A percentile compares a stretch with the other conserved stretches of the same genome.
These are phyloP conservation scores for Steromphala cineraria DNA, from an alignment of 2,888 invertebrate species.

Conservation along the genomic window DNA sequence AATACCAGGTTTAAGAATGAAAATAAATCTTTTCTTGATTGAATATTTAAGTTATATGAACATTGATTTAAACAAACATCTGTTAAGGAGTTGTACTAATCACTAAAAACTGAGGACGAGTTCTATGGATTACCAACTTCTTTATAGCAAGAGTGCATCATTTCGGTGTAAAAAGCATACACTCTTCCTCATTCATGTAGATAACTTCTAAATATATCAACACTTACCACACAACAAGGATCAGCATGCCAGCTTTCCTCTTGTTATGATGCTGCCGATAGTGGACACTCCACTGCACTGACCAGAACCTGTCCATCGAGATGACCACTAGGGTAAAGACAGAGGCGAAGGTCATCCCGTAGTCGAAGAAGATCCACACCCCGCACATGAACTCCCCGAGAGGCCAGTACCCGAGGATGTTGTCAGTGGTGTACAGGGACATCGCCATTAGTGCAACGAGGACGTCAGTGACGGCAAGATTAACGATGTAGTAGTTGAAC, in stretches of 20 bases:
- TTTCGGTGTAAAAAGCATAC: too few relatives aligned
- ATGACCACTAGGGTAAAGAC: slow-evolving; percentile 73
- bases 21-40: too few relatives aligned
- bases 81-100: too few relatives aligned
- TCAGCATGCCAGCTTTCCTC: slow-evolving; percentile 47
- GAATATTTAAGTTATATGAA: too few relatives aligned
- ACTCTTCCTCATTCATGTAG: too few relatives aligned
- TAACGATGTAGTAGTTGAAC: slow-evolving; percentile 67
- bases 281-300: slow-evolving; percentile 60
- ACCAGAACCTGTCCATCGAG: slow-evolving; percentile 68
- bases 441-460: slow-evolving; percentile 70
- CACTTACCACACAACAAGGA: slow-evolving; percentile 59
- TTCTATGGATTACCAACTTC: too few relatives aligned
- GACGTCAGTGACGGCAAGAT: slow-evolving; percentile 67
- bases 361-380: slow-evolving; percentile 74
- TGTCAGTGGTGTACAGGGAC: slow-evolving; percentile 70
- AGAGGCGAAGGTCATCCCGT: slow-evolving; percentile 74
- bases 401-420: slow-evolving; percentile 72
- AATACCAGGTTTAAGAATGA: too few relatives aligned
- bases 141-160: too few relatives aligned
- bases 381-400: slow-evolving; percentile 70
- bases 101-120: too few relatives aligned
- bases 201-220: too few relatives aligned
- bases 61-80: too few relatives aligned
- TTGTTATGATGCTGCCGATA: slow-evolving; percentile 58